Conservation (phyloP, 2,888 invertebrate genomes). For the Amorpha juglandis region DNA sequence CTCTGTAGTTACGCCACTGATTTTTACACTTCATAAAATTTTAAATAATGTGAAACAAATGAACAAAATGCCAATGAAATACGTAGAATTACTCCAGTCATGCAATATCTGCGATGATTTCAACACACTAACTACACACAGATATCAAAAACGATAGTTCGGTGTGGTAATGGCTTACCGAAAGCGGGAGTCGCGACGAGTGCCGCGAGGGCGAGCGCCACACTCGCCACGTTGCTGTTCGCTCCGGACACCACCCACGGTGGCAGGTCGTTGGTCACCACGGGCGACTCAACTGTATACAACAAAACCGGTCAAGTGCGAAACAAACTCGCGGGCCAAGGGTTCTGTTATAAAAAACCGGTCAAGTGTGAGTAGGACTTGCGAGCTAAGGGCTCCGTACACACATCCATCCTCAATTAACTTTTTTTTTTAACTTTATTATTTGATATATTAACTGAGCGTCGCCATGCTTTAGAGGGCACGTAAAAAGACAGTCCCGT, state of each 20-base stretch:
- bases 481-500: too few relatives aligned
- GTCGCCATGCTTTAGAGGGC: too few relatives aligned
- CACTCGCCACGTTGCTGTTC: conserved; percentile 85
- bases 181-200: conserved; percentile 87
- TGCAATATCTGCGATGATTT: background rate
- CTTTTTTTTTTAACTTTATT: too few relatives aligned
- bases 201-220: conserved; percentile 87
- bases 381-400: too few relatives aligned
- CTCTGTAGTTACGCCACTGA: too few relatives aligned
- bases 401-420: too few relatives aligned
- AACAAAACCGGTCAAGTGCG: background rate
- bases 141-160: background rate
- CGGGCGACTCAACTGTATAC: conserved; percentile 52
- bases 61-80: too few relatives aligned
- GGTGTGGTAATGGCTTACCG: conserved; percentile 71
- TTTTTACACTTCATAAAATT: too few relatives aligned
- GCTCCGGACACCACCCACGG: conserved; percentile 76
- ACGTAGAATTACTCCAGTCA: background rate
- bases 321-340: too few relatives aligned
- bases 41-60: too few relatives aligned
- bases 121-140: background rate
- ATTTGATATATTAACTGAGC: too few relatives aligned
- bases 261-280: conserved; percentile 72
- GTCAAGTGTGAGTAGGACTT: too few relatives aligned
- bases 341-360: background rate